A percentile compares a stretch with the other conserved stretches of the same genome.
These are phyloP conservation scores for Tichodroma muraria DNA, from an alignment of 2,113 vertebrate species.

Conservation along the genomic window DNA sequence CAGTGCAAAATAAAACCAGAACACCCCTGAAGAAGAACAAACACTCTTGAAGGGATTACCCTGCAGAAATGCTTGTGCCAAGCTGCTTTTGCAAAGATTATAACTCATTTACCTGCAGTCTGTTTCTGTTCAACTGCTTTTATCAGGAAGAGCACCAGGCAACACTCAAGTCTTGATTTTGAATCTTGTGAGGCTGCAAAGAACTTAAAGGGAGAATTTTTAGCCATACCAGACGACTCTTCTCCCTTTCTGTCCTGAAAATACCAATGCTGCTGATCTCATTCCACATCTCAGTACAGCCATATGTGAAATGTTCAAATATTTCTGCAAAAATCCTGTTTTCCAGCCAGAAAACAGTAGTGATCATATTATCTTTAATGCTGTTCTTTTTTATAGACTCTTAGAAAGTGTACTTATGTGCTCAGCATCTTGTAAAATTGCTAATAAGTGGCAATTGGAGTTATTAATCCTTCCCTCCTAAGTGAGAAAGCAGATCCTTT, in stretches of 20 bases:
- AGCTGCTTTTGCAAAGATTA: neutral
- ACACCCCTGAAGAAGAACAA: neutral
- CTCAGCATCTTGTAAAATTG: slow-evolving; percentile 40
- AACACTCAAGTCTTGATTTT: neutral
- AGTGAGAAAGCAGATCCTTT: neutral
- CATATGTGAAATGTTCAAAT: neutral
- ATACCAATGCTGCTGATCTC: neutral
- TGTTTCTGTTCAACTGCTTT: neutral
- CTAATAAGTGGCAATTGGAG: slow-evolving; percentile 28
- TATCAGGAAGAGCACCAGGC: neutral
- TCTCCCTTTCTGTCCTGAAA: neutral
- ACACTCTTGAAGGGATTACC: neutral
- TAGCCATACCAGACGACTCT: neutral
- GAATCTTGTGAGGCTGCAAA: neutral
- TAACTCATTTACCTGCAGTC: neutral
- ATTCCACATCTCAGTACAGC: neutral
- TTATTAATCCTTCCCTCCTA: slow-evolving; percentile 20
- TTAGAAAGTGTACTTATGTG: neutral
- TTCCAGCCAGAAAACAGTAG: neutral
- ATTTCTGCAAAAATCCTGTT: neutral
- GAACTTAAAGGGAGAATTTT: neutral
- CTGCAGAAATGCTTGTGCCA: neutral
- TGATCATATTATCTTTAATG: neutral
- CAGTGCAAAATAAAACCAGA: neutral
- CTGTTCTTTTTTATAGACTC: neutral